These are phyloP conservation scores for Cephalopholis sonnerati DNA, from an alignment of 2,113 vertebrate species.

Conservation along the genomic window DNA sequence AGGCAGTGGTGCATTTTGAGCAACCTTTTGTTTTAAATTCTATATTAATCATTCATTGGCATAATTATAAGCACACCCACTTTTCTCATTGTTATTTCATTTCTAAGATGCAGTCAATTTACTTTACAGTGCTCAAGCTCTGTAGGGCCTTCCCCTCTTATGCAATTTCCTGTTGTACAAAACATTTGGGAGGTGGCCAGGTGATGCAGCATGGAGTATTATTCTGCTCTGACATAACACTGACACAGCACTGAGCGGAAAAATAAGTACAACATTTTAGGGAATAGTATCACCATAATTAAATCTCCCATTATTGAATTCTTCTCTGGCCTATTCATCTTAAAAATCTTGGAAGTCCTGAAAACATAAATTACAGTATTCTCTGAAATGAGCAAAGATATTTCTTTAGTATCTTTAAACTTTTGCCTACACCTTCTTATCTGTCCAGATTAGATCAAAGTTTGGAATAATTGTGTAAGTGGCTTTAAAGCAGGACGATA, in stretches of 20 bases:
- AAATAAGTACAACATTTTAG: neutral
- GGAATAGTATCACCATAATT: neutral
- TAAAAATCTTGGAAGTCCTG: neutral
- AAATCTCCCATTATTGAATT: too few species aligned
- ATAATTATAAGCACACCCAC: neutral
- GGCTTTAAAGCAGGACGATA: constrained; percentile 39
- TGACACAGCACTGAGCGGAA: neutral
- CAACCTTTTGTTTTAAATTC: neutral
- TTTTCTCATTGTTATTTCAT: neutral
- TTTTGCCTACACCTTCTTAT: constrained; percentile 40
- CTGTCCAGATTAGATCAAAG: constrained; percentile 39
- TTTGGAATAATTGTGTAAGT: constrained; percentile 36
- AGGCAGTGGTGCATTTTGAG: neutral
- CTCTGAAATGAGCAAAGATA: neutral
- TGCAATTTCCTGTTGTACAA: constrained; percentile 37
- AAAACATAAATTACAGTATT: neutral
- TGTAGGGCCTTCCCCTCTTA: neutral
- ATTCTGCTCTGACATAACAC: constrained; percentile 16
- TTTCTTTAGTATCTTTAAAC: constrained; percentile 38
- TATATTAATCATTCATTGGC: neutral
- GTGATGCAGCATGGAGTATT: constrained; percentile 34
- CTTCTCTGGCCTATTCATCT: too few species aligned
- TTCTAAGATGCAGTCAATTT: neutral
- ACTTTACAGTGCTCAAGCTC: neutral
- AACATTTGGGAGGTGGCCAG: constrained; percentile 8